Conservation (phyloP, 2,888 invertebrate genomes). For the Melieria picta region DNA sequence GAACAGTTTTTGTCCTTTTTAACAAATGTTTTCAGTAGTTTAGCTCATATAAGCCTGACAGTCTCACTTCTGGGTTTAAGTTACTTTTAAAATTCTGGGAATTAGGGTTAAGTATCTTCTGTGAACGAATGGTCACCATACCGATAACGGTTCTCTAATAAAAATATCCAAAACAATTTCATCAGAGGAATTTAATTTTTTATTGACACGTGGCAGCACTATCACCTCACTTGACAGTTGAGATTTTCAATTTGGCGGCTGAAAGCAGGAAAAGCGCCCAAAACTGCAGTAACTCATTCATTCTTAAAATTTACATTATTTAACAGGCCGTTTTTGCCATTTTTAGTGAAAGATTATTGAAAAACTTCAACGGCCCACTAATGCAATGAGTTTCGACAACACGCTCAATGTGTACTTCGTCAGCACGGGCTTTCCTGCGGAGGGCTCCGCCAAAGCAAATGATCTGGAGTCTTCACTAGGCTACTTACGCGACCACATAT, state of each 20-base stretch:
- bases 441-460: conserved; percentile 11
- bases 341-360: not conserved
- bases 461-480: conserved; percentile 49
- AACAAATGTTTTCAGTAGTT: too few relatives aligned
- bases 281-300: conserved; percentile 14
- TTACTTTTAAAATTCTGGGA: too few relatives aligned
- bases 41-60: too few relatives aligned
- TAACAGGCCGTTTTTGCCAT: too few relatives aligned
- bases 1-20: too few relatives aligned
- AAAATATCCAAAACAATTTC: too few relatives aligned
- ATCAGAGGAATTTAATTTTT: not conserved
- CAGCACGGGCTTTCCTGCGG: conserved; percentile 38
- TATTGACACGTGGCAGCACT: not conserved
- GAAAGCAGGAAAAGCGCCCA: conserved; percentile 18
- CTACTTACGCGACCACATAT: conserved; percentile 55
- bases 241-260: conserved; percentile 43
- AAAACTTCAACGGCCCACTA: not conserved
- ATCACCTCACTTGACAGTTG: conserved; percentile 8
- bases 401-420: conserved; percentile 62
- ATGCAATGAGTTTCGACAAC: conserved; percentile 55
- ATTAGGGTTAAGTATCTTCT: too few relatives aligned
- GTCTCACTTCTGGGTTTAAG: too few relatives aligned
- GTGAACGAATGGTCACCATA: not conserved
- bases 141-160: not conserved
- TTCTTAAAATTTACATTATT: not conserved